A percentile compares a stretch with the other conserved stretches of the same genome.
Conservation (phyloP, 2,113 vertebrate species). For the Erythrocebus patas region DNA sequence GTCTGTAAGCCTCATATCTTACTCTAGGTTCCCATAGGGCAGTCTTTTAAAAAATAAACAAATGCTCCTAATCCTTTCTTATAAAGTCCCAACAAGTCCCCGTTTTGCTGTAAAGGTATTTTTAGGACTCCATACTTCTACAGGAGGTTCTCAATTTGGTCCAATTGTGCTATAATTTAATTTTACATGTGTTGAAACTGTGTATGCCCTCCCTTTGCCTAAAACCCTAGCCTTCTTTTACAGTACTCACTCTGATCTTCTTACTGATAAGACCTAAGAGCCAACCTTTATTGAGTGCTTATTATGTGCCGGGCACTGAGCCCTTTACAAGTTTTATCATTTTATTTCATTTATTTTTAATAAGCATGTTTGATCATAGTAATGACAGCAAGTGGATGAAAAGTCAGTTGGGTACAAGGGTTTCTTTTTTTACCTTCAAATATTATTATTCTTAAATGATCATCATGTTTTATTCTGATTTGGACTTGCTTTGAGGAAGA, state of each 20-base stretch:
- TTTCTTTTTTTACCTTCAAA: not conserved
- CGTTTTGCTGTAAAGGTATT: conserved; percentile 19
- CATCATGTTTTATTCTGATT: not conserved
- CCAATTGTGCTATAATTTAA: conserved; percentile 5
- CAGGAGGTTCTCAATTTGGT: not conserved
- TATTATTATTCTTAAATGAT: not conserved
- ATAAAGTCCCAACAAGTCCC: conserved; percentile 43
- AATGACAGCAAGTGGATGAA: not conserved
- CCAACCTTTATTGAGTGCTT: not conserved
- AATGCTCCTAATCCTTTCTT: conserved; percentile 60
- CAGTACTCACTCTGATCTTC: not conserved
- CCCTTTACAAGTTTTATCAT: not conserved
- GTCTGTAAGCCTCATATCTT: conserved; percentile 17
- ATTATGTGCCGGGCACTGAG: not conserved
- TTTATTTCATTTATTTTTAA: not conserved
- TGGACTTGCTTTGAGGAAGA: not conserved
- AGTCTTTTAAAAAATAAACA: conserved; percentile 62
- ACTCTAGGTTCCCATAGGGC: conserved; percentile 4
- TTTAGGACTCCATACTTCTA: not conserved
- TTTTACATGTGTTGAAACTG: not conserved
- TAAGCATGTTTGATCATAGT: not conserved
- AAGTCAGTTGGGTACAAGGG: not conserved
- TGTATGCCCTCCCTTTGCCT: not conserved
- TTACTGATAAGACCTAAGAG: not conserved
- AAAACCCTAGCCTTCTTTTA: not conserved